Evolutionary conservation across 2,888 invertebrate species (phyloP), one percentile per base, ranked within the genome.

Genomic region (Acronicta psi): DNA sequence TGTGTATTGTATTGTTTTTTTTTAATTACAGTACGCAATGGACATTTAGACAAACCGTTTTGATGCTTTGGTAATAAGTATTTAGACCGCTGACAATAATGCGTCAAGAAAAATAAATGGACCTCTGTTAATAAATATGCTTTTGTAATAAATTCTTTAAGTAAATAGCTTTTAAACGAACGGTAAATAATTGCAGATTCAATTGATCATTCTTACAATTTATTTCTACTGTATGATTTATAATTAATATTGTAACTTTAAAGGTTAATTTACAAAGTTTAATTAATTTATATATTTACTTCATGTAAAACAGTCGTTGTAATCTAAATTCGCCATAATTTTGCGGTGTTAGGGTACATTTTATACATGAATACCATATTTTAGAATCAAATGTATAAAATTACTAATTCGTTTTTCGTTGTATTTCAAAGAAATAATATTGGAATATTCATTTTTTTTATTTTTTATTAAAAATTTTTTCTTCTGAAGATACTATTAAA

Each of bases 221-320:
- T 43, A 10, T 31, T 20, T 42, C 20, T 18, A 18, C 18, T 13
- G 6, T 9, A 13, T 45, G 20, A 16, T 46, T 51, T 46, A 23
- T 44, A 20, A n/a, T 23, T 42, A 44, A 34, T 42, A 54, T 53
- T 49, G 25, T 49, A 23, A 57, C 13, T 55, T 34, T 68, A 40
- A 8, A 46, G 14, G 7, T 23, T 23, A 23, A 23, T 49, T 61
- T 29, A 52, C 37, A 52, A n/a, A 7, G 50, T 45, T 52, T 57
- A 34, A 52, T 52, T 34, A 57, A 34, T 45, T 13, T 59, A 36
- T 47, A 29, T 5, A 52, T 45, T 50, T 34, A 37, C 43, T 71
- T 54, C 55, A 44, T 57, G 41, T 64, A 55, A 62, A 59, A 73
- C 63, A 64, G 67, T 81, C 81, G 81, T 81, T 81, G 81, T 81